Evolutionary conservation across 2,888 invertebrate genomes (phyloP), one percentile per base, ranked within the genome.

Genomic region (Tenthredo livida): DNA sequence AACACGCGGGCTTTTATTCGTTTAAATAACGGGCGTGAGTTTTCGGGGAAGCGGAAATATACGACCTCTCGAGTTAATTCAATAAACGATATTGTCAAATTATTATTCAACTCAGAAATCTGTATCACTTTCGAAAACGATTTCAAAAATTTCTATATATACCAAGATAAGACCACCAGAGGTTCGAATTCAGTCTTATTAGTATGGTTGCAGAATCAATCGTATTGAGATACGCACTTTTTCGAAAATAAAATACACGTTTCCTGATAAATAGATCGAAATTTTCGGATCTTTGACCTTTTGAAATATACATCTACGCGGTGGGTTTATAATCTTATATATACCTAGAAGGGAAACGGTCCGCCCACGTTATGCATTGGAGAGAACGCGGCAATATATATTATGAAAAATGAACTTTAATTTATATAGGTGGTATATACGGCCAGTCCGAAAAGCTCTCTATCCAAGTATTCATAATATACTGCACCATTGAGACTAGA

Each of bases 361-460:
- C 78, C 82, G 82, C 65, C 82, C 43, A 82, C 65, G 33, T 47
- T 17, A 25, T 43, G 43, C 43, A 12, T 2, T 4, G 33, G 33
- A 33, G 43, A 43, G 54, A 82, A 25, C 65, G 61, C 33, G 33
- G 61, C 43, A 82, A 29, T 29, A 43, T 43, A 65, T 82, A 65
- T 82, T 82, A 47, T 82, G 82, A 82, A 65, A 82, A 65, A 61
- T 65, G 29, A 37, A 40, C 65, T 65, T 65, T 47, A 43, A 82
- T 82, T 82, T 82, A 65, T 67, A 82, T 25, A 17, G 3, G 1
- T 2, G 29, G 2, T 29, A 29, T 29, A 29, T 29, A 29, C n/a
- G n/a, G n/a, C 7, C 2, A 25, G 17, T 7, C 10, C 15, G 54
- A 54, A 78, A 58, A 21, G 7, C 47, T 29, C 50, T 4, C 25